These are phyloP conservation scores for Perca flavescens DNA, from an alignment of 2,113 vertebrate genomes.

Conservation along the genomic window DNA sequence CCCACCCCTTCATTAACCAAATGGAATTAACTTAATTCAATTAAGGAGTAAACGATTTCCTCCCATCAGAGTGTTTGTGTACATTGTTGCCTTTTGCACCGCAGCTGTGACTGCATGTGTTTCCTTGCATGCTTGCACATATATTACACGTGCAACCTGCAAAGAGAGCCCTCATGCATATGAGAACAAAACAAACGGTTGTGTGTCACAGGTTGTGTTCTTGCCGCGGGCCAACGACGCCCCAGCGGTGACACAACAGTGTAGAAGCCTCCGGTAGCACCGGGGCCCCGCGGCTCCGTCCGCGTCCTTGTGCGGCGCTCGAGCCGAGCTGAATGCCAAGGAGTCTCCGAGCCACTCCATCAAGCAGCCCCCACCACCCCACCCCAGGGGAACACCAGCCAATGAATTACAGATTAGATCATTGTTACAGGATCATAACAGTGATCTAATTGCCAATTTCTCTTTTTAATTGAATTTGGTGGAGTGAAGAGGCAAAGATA, in stretches of 20 bases:
- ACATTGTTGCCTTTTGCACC: conserved; percentile 42
- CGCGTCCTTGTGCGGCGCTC: conserved; percentile 19
- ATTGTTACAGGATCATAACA: conserved; percentile 87
- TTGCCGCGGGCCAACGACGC: conserved; percentile 68
- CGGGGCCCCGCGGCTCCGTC: background rate
- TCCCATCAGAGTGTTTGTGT: conserved; percentile 66
- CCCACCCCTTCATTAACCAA: conserved; percentile 73
- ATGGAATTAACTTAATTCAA: conserved; percentile 81
- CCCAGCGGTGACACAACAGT: conserved; percentile 13
- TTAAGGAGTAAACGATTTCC: conserved; percentile 66
- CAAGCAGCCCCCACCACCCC: conserved; percentile 39
- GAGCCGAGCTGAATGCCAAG: conserved; percentile 75
- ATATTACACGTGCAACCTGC: conserved; percentile 20
- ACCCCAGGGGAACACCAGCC: conserved; percentile 76
- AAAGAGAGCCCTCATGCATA: conserved; percentile 31
- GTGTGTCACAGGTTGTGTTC: conserved; percentile 61
- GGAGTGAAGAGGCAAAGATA: conserved; percentile 83
- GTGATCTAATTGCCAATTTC: conserved; percentile 87
- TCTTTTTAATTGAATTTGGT: conserved; percentile 88
- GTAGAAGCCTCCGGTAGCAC: conserved; percentile 4
- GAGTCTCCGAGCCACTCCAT: conserved; percentile 71
- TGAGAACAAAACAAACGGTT: conserved; percentile 31
- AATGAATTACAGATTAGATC: conserved; percentile 88
- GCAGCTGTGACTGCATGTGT: conserved; percentile 24
- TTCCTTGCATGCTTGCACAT: conserved; percentile 1